Evolutionary conservation across 2,888 invertebrate genomes (phyloP).

Genomic region (Ferdinandea cuprea): DNA sequence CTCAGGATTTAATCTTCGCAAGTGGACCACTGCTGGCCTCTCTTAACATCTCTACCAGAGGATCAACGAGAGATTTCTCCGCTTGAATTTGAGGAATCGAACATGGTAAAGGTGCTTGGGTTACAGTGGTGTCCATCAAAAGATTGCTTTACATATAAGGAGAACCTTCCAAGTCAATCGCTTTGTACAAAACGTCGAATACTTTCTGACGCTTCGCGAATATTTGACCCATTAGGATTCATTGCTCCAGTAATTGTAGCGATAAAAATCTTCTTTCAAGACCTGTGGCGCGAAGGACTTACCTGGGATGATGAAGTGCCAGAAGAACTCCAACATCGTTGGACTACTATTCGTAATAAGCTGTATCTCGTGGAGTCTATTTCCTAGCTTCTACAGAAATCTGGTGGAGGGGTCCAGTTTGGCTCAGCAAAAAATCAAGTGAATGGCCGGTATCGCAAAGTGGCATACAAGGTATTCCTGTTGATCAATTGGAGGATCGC

Average conservation of each 20-base stretch:
- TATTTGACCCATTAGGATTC: slow-evolving; percentile 30
- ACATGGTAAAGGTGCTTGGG: slow-evolving; percentile 28
- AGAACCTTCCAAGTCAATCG: background rate
- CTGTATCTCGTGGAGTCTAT: slow-evolving; percentile 11
- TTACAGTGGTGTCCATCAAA: slow-evolving; percentile 37
- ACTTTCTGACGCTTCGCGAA: slow-evolving; percentile 17
- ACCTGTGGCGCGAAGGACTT: slow-evolving; percentile 18
- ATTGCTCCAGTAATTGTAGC: slow-evolving; percentile 7
- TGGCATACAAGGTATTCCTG: background rate
- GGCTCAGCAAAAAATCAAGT: background rate
- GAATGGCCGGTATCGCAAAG: slow-evolving; percentile 1
- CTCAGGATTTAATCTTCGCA: background rate
- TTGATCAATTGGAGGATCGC: slow-evolving; percentile 11
- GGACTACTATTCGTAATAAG: slow-evolving; percentile 23
- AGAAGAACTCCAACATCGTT: background rate
- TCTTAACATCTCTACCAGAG: slow-evolving; percentile 16
- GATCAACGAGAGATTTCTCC: slow-evolving; percentile 37
- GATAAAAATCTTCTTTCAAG: slow-evolving; percentile 19
- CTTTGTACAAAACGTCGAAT: slow-evolving; percentile 20
- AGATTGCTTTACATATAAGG: slow-evolving; percentile 36
- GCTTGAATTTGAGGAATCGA: slow-evolving; percentile 24
- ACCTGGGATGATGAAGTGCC: slow-evolving; percentile 23
- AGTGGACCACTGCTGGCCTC: slow-evolving; percentile 27
- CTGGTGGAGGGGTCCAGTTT: slow-evolving; percentile 32
- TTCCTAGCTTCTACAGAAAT: slow-evolving; percentile 1